Evolutionary conservation across 1,140 invertebrate species (phyloP).

Genomic region (Bombus haemorrhoidalis): DNA sequence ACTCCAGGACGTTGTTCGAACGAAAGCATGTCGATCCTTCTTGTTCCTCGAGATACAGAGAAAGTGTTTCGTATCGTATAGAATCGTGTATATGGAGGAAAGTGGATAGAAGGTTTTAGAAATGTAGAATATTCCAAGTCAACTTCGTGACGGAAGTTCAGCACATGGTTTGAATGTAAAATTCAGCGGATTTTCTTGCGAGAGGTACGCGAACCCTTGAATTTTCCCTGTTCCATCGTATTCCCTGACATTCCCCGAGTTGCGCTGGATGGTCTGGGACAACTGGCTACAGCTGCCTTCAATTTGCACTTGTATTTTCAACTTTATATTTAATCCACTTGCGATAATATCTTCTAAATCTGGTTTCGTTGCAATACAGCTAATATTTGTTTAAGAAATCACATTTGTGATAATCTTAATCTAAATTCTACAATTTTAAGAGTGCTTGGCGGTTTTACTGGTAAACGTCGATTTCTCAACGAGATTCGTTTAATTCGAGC

Average conservation of each 20-base stretch:
- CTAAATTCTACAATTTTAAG: neutral
- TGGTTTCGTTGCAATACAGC: neutral
- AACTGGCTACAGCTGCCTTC: neutral
- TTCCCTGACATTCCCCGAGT: neutral
- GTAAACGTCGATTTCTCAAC: neutral
- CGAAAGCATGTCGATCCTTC: neutral
- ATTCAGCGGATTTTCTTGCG: neutral
- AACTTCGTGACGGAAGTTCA: neutral
- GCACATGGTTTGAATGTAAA: neutral
- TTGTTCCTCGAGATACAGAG: neutral
- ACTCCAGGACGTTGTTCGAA: no score
- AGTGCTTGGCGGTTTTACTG: no score
- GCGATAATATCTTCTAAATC: neutral
- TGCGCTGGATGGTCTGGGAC: neutral
- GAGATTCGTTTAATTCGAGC: conserved; percentile 18
- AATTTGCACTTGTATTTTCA: conserved; percentile 1
- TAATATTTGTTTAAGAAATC: neutral
- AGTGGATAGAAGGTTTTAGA: neutral
- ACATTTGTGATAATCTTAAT: no score
- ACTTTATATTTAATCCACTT: neutral
- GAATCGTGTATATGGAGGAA: neutral
- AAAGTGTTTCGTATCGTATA: neutral
- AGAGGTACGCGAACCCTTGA: neutral
- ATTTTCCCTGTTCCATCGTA: neutral
- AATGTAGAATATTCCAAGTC: conserved; percentile 1